Percentiles rank a stretch among this genome's conserved stretches.
These are phyloP conservation scores for Leptinotarsa juncta DNA, from an alignment of 2,888 invertebrate species.

Conservation along the genomic window DNA sequence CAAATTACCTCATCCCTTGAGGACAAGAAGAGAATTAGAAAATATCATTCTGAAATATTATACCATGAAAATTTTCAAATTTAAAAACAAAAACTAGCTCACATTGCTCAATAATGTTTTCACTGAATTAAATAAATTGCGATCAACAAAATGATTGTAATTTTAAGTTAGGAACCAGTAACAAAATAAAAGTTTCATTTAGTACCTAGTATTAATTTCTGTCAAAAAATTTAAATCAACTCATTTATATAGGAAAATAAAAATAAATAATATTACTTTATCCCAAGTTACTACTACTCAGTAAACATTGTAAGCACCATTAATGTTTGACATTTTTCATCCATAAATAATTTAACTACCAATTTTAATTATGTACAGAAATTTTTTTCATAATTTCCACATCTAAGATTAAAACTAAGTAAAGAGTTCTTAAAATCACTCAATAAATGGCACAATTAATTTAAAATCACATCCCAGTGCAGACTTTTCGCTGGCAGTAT, in stretches of 20 bases:
- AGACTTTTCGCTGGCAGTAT: slow-evolving; percentile 47
- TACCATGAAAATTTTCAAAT: no score
- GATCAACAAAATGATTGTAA: background rate
- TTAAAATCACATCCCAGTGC: slow-evolving; percentile 55
- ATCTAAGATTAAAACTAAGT: slow-evolving; percentile 44
- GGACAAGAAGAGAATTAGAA: no score
- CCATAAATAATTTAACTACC: slow-evolving; percentile 51
- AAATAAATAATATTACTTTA: background rate
- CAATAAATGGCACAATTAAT: slow-evolving; percentile 58
- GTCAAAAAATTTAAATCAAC: background rate
- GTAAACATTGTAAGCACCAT: slow-evolving; percentile 59
- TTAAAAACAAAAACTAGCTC: no score
- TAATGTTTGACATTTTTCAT: slow-evolving; percentile 61
- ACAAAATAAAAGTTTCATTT: background rate
- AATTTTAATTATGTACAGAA: slow-evolving; percentile 51
- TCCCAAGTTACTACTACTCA: slow-evolving; percentile 21
- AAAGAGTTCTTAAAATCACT: slow-evolving; percentile 49
- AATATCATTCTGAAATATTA: no score
- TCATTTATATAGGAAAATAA: background rate
- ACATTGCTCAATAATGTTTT: no score
- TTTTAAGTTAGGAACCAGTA: background rate
- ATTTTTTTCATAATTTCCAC: slow-evolving; percentile 42
- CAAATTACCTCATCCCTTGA: no score
- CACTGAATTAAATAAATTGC: background rate
- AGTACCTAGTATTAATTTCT: background rate